A percentile compares a stretch with the other conserved stretches of the same genome.
phyloP scores from a whole-genome alignment of 2,797 vertebrate species.

The Danio aesculapii region DNA sequence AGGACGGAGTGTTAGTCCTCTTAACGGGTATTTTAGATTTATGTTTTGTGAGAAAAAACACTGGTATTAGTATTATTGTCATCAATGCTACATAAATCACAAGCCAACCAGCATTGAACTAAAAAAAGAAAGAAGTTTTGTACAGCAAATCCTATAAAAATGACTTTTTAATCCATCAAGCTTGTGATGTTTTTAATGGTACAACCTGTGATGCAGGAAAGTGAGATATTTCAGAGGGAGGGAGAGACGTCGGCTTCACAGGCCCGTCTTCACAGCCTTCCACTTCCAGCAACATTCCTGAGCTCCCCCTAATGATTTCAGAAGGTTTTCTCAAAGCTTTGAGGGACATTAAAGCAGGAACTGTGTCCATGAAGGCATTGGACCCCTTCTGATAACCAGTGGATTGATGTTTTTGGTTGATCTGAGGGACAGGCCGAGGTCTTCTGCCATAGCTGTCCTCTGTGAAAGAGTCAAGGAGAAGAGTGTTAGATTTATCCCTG shows the following conservation, averaged over 20 bases:
- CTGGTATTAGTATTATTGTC: conserved; percentile 27
- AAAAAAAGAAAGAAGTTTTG: neutral
- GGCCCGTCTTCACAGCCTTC: conserved; percentile 16
- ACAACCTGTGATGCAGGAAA: neutral
- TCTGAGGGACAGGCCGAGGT: conserved; percentile 5
- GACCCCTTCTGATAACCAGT: conserved; percentile 12
- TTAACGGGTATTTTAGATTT: conserved; percentile 36
- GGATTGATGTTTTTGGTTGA: conserved; percentile 40
- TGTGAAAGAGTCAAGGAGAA: neutral
- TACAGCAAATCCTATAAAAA: conserved; percentile 27
- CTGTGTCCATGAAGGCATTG: conserved; percentile 16
- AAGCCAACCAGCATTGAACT: neutral
- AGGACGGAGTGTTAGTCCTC: conserved; percentile 29
- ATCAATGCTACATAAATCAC: conserved; percentile 33
- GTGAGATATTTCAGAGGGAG: conserved; percentile 28
- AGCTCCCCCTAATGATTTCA: conserved; percentile 42
- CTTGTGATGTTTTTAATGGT: neutral
- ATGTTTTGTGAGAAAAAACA: conserved; percentile 42
- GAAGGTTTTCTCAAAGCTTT: conserved; percentile 29
- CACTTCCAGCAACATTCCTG: conserved; percentile 18
- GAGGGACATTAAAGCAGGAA: conserved; percentile 42
- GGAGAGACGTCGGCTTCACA: conserved; percentile 14
- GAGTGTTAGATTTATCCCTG: neutral
- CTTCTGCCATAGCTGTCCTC: conserved; percentile 9
- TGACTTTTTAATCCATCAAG: conserved; percentile 22